Percentiles rank a stretch among this genome's conserved stretches.
Conservation (phyloP, 2,888 invertebrate genomes). For the Labia minor region DNA sequence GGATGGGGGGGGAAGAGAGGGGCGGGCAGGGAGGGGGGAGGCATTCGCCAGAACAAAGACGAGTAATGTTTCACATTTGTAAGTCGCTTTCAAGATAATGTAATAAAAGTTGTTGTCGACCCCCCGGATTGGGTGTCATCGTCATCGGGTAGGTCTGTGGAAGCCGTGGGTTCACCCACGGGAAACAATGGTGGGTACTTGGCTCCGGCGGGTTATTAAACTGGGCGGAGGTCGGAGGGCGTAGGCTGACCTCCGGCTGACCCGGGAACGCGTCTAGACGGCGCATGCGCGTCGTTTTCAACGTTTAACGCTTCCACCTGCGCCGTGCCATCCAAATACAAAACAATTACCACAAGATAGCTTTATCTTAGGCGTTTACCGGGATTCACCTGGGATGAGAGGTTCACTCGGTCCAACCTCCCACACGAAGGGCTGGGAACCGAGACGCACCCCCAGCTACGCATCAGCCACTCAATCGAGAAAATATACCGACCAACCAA, state of each 20-base stretch:
- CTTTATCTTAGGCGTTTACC: no score
- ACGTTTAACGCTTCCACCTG: no score
- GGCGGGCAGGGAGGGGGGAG: no score
- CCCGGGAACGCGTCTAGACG: background rate
- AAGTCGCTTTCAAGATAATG: background rate
- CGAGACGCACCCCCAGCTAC: no score
- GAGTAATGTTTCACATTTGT: slow-evolving; percentile 3
- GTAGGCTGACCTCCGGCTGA: slow-evolving; percentile 4
- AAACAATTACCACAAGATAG: no score
- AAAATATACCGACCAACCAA: no score
- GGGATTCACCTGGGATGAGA: no score
- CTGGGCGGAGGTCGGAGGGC: slow-evolving; percentile 13
- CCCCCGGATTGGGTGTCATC: background rate
- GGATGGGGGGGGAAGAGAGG: no score
- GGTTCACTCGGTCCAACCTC: no score
- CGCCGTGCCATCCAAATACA: no score
- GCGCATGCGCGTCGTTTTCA: background rate
- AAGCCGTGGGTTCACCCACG: slow-evolving; percentile 13
- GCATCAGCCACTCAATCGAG: no score
- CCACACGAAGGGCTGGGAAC: no score
- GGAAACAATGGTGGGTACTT: slow-evolving; percentile 1
- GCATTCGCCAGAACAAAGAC: background rate
- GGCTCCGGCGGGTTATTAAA: background rate
- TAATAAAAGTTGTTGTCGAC: background rate
- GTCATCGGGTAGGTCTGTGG: background rate